Evolutionary conservation across 1,140 invertebrate species (phyloP).

Genomic region (Drosophila burlai): DNA sequence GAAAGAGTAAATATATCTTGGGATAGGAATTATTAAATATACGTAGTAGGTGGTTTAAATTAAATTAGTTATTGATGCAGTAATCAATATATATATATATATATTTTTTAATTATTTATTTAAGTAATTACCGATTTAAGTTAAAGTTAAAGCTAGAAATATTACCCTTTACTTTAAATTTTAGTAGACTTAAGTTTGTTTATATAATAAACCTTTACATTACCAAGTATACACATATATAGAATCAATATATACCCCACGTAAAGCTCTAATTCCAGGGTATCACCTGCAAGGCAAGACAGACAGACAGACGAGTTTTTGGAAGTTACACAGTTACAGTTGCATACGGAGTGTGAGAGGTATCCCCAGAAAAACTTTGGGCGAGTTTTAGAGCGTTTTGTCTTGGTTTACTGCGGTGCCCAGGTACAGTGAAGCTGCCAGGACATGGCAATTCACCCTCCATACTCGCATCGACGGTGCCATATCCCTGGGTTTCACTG

Average conservation of each 20-base stretch:
- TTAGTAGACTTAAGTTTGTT: not conserved
- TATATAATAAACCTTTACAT: not conserved
- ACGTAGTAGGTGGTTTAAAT: not conserved
- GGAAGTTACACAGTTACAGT: conserved; percentile 54
- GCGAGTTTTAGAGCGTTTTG: conserved; percentile 56
- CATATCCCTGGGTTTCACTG: not conserved
- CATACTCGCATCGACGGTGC: not conserved
- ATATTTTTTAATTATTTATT: not conserved
- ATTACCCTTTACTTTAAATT: not conserved
- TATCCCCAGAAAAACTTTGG: conserved; percentile 33
- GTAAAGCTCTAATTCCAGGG: conserved; percentile 2
- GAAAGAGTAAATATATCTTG: not conserved
- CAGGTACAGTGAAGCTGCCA: conserved; percentile 17
- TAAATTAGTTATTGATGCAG: not conserved
- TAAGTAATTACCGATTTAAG: not conserved
- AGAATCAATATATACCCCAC: not conserved
- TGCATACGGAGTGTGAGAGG: conserved; percentile 19
- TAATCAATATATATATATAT: not conserved
- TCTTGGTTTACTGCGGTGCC: conserved; percentile 49
- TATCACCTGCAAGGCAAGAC: not conserved
- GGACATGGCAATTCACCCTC: accelerated
- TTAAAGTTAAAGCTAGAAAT: not conserved
- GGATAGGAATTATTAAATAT: not conserved
- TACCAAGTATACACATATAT: too few relatives aligned
- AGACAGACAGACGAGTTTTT: conserved; percentile 23